Evolutionary conservation across 2,113 vertebrate genomes (phyloP).

Genomic region (Tichodroma muraria): DNA sequence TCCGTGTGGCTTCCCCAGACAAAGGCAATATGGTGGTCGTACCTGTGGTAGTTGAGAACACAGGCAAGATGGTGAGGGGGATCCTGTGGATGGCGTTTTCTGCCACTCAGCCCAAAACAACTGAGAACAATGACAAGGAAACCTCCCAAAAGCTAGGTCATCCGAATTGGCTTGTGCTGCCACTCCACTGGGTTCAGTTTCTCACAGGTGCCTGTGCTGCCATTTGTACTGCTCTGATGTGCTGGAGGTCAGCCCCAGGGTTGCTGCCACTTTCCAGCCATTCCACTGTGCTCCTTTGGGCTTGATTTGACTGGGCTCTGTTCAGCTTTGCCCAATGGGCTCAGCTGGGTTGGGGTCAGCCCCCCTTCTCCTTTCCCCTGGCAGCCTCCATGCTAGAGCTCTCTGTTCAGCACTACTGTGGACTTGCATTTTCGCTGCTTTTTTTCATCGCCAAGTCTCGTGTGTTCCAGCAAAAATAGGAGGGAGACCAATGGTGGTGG

Average conservation of each 20-base stretch:
- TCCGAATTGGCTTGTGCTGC: background rate
- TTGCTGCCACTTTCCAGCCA: background rate
- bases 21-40: background rate
- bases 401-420: background rate
- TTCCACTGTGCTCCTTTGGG: rapidly evolving
- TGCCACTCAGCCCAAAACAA: background rate
- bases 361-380: background rate
- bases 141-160: background rate
- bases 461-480: background rate
- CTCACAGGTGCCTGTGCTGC: background rate
- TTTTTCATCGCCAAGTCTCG: background rate
- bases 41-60: background rate
- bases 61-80: background rate
- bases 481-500: background rate
- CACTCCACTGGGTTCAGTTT: background rate
- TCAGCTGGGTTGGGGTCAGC: background rate
- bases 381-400: background rate
- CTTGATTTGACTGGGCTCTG: background rate
- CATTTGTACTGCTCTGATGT: rapidly evolving
- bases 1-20: background rate
- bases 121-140: background rate
- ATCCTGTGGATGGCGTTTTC: background rate
- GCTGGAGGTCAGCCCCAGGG: background rate
- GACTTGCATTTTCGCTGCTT: rapidly evolving
- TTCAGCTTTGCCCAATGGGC: background rate